Conservation (phyloP, 2,888 invertebrate species). For the Odontomyia ornata region DNA sequence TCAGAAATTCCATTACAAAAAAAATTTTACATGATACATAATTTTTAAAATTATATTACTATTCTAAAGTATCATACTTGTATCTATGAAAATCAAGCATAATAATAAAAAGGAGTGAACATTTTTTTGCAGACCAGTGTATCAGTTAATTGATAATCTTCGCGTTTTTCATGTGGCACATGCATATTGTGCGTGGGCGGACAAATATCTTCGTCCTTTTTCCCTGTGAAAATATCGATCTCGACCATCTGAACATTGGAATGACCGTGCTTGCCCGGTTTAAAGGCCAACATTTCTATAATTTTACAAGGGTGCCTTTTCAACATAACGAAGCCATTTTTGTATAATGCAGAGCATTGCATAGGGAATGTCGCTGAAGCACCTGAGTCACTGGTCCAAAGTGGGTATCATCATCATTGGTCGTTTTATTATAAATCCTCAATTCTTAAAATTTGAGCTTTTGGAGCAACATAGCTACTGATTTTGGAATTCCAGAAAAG, state of each 20-base stretch:
- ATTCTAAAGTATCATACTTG: no score
- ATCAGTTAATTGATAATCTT: constrained; percentile 96
- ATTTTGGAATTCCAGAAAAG: neutral
- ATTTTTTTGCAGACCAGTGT: no score
- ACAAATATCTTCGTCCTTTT: constrained; percentile 97
- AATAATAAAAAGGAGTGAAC: no score
- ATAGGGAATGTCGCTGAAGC: constrained; percentile 96
- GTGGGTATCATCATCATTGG: constrained; percentile 91
- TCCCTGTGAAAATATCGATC: constrained; percentile 87
- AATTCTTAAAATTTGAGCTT: neutral
- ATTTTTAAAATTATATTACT: no score
- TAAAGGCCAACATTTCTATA: constrained; percentile 99
- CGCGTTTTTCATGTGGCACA: constrained; percentile 97
- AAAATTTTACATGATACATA: no score
- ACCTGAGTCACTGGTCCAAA: constrained; percentile 93
- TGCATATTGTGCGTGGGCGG: constrained; percentile 99
- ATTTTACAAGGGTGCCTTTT: constrained; percentile 99
- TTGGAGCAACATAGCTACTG: neutral
- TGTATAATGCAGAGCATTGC: constrained; percentile 99
- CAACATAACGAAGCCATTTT: constrained; percentile 98
- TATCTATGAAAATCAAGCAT: no score
- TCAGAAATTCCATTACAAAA: no score
- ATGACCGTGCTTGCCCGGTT: constrained; percentile 99
- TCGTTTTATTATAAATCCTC: constrained; percentile 74
- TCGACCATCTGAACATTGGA: constrained; percentile 98